A percentile compares a stretch with the other conserved stretches of the same genome.
Conservation (phyloP, 2,888 invertebrate species). For the Nomada ferruginata region DNA sequence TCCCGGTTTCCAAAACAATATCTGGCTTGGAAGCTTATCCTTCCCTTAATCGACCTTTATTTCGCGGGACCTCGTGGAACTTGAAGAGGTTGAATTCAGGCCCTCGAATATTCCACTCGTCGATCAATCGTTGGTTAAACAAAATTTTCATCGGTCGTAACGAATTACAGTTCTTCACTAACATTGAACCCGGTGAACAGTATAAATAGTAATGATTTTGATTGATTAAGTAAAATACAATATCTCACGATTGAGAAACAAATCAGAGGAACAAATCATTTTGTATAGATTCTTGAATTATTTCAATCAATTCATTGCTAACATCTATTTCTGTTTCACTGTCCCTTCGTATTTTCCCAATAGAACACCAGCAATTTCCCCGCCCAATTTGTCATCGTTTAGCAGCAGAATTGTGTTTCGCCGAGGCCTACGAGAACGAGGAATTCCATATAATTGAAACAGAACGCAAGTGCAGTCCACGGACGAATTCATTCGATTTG, state of each 20-base stretch:
- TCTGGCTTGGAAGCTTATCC: conserved; percentile 11
- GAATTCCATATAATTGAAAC: background rate
- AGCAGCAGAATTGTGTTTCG: background rate
- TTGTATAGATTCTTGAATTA: no score
- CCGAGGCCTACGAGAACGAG: background rate
- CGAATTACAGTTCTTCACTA: background rate
- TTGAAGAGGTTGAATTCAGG: background rate
- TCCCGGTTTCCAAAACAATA: conserved; percentile 37
- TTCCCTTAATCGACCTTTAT: conserved; percentile 9
- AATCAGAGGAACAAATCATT: no score
- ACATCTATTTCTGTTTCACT: no score
- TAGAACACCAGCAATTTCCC: no score
- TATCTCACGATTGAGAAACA: no score
- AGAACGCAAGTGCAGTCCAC: background rate
- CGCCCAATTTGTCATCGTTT: no score
- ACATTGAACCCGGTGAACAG: no score
- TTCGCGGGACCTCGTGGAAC: background rate
- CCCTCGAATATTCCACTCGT: background rate
- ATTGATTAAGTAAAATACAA: no score
- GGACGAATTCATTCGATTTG: conserved; percentile 4
- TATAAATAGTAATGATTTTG: no score
- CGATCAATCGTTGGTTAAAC: background rate
- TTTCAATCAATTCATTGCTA: no score
- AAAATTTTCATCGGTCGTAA: background rate
- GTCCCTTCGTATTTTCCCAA: no score